Conservation (phyloP, 2,888 invertebrate genomes). For the Embidobia sp. region DNA sequence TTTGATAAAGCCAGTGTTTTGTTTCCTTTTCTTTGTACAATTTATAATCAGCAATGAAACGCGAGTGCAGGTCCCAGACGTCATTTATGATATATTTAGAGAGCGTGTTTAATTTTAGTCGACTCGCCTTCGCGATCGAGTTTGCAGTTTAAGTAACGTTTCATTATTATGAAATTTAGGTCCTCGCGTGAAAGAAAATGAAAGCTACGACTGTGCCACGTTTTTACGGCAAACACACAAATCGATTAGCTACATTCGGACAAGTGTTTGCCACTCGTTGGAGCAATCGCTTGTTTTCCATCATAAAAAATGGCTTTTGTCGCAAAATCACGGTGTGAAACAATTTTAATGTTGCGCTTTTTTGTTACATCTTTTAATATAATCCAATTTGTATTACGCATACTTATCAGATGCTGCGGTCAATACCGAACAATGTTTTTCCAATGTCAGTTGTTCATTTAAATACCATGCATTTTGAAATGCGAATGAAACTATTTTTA, state of each 20-base stretch:
- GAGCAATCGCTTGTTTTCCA: background rate
- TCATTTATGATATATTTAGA: conserved; percentile 49
- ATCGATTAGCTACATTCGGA: conserved; percentile 8
- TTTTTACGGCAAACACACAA: conserved; percentile 21
- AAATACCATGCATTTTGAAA: too few relatives aligned
- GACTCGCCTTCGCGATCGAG: conserved; percentile 22
- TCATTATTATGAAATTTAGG: conserved; percentile 17
- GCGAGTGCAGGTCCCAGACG: background rate
- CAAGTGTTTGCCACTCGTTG: background rate
- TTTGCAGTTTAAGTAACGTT: conserved; percentile 22
- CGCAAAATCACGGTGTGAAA: background rate
- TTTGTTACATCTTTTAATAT: too few relatives aligned
- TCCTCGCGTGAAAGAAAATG: conserved; percentile 14
- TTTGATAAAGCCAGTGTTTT: conserved; percentile 52
- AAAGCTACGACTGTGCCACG: background rate
- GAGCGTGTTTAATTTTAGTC: conserved; percentile 24
- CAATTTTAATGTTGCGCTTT: too few relatives aligned
- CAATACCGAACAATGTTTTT: too few relatives aligned
- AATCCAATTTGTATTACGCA: too few relatives aligned
- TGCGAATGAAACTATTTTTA: too few relatives aligned
- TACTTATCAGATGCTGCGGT: too few relatives aligned
- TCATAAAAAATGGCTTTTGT: background rate
- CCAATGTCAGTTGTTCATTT: too few relatives aligned
- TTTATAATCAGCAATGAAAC: conserved; percentile 44
- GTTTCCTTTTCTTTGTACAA: conserved; percentile 48